phyloP scores from a whole-genome alignment of 2,113 vertebrate genomes.

The Pipra filicauda region DNA sequence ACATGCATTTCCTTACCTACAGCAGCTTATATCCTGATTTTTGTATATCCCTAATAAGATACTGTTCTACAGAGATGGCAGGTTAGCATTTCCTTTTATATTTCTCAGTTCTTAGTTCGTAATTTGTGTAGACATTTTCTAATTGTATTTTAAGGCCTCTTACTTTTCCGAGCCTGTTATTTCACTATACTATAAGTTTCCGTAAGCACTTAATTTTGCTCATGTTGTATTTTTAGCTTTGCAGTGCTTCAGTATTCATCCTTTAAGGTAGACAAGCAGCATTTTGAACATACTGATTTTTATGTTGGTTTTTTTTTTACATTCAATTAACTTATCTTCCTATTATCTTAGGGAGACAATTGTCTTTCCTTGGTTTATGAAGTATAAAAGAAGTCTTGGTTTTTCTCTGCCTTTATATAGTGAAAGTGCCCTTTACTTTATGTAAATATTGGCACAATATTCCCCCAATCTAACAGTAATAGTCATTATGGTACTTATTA shows the following conservation, averaged over 20 bases:
- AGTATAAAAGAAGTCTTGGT: neutral
- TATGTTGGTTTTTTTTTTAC: neutral
- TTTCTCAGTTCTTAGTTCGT: neutral
- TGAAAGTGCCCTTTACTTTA: neutral
- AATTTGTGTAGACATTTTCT: neutral
- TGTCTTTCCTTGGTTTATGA: neutral
- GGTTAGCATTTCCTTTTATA: neutral
- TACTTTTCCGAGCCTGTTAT: neutral
- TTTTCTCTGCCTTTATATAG: neutral
- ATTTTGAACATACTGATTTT: neutral
- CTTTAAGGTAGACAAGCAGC: neutral
- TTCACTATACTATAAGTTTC: neutral
- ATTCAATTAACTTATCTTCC: neutral
- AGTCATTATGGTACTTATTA: neutral
- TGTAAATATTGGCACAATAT: neutral
- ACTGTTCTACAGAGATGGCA: neutral
- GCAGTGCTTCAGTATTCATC: neutral
- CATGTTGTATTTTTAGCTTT: neutral
- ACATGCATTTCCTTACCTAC: neutral
- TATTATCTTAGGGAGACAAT: neutral
- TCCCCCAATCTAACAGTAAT: neutral
- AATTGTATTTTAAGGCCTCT: neutral
- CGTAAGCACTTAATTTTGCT: neutral
- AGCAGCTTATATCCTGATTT: neutral
- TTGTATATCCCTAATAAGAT: neutral